These are phyloP conservation scores for Entelurus aequoreus DNA, from an alignment of 2,113 vertebrate genomes.

Conservation along the genomic window DNA sequence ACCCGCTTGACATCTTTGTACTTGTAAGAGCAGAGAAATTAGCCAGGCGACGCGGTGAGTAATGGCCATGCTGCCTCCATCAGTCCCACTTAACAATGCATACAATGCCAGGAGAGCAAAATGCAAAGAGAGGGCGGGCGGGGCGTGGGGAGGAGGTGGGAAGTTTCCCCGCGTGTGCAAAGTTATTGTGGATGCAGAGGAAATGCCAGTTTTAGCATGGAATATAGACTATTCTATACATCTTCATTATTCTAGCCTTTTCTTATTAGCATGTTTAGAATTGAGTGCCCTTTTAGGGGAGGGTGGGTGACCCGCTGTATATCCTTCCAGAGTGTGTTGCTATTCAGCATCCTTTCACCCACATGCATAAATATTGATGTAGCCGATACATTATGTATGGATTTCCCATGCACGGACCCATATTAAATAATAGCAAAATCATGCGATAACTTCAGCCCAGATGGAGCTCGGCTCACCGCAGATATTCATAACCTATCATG, in stretches of 20 bases:
- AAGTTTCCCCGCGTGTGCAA: constrained; percentile 41
- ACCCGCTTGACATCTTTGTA: constrained; percentile 77
- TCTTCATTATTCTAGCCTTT: too few relatives aligned
- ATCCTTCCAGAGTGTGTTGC: constrained; percentile 3
- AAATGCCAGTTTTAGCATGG: too few relatives aligned
- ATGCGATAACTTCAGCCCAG: constrained; percentile 22
- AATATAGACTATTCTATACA: too few relatives aligned
- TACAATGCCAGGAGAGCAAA: constrained; percentile 59
- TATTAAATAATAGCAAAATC: constrained; percentile 22
- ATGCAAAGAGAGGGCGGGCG: constrained; percentile 7
- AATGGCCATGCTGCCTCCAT: constrained; percentile 69
- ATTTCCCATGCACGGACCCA: constrained; percentile 9
- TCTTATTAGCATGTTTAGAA: constrained; percentile 1
- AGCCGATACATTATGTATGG: constrained; percentile 28
- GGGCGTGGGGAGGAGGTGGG: constrained; percentile 23
- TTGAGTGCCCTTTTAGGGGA: constrained; percentile 3
- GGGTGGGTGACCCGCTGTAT: neutral
- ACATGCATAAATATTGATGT: constrained; percentile 30
- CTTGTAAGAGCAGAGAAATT: constrained; percentile 80
- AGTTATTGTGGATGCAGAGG: neutral
- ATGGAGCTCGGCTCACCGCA: constrained; percentile 18
- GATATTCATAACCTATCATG: constrained; percentile 32
- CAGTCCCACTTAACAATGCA: constrained; percentile 76
- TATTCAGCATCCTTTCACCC: constrained; percentile 6
- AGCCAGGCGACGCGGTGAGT: constrained; percentile 71